Percentiles rank a stretch among this genome's conserved stretches.
Conservation (phyloP, 92 coral and sea anemone species). For the Heteractis magnifica region DNA sequence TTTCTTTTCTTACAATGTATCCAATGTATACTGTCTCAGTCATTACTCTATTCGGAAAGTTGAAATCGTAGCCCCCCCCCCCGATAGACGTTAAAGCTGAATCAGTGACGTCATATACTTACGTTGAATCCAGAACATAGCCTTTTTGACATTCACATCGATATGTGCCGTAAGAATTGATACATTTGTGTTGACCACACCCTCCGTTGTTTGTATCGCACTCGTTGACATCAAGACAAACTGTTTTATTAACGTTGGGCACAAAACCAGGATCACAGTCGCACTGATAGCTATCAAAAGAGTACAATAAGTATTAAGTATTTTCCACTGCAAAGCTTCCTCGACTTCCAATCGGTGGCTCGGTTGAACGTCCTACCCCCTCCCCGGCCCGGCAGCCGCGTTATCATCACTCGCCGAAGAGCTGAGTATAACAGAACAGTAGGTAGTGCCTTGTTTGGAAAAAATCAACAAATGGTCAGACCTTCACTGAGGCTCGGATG, state of each 20-base stretch:
- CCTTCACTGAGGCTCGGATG: too few species aligned
- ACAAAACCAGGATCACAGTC: conserved; percentile 78
- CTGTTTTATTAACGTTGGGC: conserved; percentile 67
- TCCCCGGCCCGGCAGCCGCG: too few species aligned
- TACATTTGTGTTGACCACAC: conserved; percentile 77
- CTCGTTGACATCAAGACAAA: conserved; percentile 80
- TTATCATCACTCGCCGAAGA: too few species aligned
- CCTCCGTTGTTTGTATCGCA: conserved; percentile 82
- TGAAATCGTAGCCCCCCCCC: too few species aligned
- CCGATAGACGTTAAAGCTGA: background rate
- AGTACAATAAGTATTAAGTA: background rate
- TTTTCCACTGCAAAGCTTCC: background rate
- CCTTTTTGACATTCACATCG: conserved; percentile 71
- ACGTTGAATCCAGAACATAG: conserved; percentile 56
- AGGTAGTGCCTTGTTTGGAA: too few species aligned
- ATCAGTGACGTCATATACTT: conserved; percentile 29
- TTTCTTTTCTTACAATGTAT: too few species aligned
- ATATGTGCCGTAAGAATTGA: conserved; percentile 65
- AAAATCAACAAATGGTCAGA: too few species aligned
- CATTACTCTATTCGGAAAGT: too few species aligned
- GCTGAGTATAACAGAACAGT: too few species aligned
- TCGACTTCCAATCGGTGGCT: too few species aligned
- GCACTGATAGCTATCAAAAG: conserved; percentile 64
- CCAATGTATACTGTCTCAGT: too few species aligned
- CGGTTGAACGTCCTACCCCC: too few species aligned